Conservation (phyloP, 2,888 invertebrate genomes). For the Cantharis rustica region DNA sequence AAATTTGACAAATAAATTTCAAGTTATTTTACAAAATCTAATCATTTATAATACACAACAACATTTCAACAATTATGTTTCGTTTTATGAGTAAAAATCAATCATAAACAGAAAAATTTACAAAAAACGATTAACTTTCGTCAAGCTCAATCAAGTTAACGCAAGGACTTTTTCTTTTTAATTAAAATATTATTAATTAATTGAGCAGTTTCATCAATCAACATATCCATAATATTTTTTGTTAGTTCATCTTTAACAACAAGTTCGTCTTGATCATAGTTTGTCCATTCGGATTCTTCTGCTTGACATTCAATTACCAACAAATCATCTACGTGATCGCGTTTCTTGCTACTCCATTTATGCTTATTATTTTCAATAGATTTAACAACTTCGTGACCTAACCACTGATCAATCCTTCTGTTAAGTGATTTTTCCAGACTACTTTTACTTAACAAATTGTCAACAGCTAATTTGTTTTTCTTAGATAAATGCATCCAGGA, state of each 20-base stretch:
- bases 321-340: slow-evolving; percentile 74
- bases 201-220: slow-evolving; percentile 58
- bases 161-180: slow-evolving; percentile 14
- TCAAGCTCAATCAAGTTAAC: slow-evolving; percentile 1
- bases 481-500: slow-evolving; percentile 34
- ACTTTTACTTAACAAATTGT: slow-evolving; percentile 57
- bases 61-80: background rate
- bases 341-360: slow-evolving; percentile 67
- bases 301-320: slow-evolving; percentile 71
- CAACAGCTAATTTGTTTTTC: slow-evolving; percentile 52
- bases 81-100: background rate
- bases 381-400: slow-evolving; percentile 59
- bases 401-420: slow-evolving; percentile 60
- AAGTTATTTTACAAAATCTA: background rate
- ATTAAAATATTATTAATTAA: slow-evolving; percentile 42
- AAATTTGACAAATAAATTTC: background rate
- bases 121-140: background rate
- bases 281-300: slow-evolving; percentile 76
- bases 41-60: background rate
- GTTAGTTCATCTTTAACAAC: slow-evolving; percentile 68
- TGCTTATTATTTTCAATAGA: slow-evolving; percentile 63
- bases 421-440: slow-evolving; percentile 59
- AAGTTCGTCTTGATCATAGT: slow-evolving; percentile 72
- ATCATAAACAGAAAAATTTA: background rate
- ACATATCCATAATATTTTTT: slow-evolving; percentile 61